Percentiles rank a stretch among this genome's conserved stretches.
These are phyloP conservation scores for Pseudonaja textilis DNA, from an alignment of 2,113 vertebrate genomes.

Conservation along the genomic window DNA sequence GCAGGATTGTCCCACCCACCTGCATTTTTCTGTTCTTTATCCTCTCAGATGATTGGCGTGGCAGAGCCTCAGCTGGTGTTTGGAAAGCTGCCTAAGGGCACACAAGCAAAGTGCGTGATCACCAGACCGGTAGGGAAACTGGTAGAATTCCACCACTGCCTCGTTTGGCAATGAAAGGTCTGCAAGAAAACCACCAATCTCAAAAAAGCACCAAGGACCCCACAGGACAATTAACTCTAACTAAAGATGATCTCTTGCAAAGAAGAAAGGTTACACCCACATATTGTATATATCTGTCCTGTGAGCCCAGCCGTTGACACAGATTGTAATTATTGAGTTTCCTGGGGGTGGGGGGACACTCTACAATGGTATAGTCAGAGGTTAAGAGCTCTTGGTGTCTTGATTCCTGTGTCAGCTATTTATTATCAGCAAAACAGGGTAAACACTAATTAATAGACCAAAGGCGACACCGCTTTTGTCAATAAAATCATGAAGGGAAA, in stretches of 20 bases:
- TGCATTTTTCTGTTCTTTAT: too few species aligned
- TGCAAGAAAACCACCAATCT: background rate
- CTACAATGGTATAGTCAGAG: background rate
- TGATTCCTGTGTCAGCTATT: conserved; percentile 65
- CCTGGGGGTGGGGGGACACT: background rate
- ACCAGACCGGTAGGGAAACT: too few species aligned
- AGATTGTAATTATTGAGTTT: background rate
- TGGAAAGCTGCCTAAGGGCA: too few species aligned
- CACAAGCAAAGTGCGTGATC: too few species aligned
- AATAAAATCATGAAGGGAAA: conserved; percentile 65
- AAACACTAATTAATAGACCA: conserved; percentile 58
- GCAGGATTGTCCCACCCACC: too few species aligned
- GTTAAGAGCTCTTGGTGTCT: background rate
- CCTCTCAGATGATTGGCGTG: too few species aligned
- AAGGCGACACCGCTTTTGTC: conserved; percentile 60
- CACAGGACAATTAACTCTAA: background rate
- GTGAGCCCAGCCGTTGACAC: background rate
- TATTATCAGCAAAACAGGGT: background rate
- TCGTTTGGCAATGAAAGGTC: too few species aligned
- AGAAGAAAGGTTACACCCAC: background rate
- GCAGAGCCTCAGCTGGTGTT: too few species aligned
- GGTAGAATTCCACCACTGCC: too few species aligned
- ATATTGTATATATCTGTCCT: too few species aligned
- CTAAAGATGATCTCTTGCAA: background rate
- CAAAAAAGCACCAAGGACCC: background rate